Evolutionary conservation across 30 jellyfish, hydroid and myxozoan species (phyloP).

Genomic region (Rhopilema esculentum): DNA sequence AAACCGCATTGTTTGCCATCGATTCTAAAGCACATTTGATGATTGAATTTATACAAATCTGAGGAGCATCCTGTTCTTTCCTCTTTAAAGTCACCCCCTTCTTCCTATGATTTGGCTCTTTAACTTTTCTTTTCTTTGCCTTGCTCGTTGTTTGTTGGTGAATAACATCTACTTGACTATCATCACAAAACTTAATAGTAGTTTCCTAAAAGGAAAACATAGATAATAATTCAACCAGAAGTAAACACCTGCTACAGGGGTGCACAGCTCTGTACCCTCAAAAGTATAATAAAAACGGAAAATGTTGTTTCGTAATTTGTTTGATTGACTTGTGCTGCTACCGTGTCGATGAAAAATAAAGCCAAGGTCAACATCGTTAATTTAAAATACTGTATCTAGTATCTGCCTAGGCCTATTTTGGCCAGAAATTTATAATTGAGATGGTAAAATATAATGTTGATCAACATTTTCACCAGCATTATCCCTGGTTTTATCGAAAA

Average conservation of each 20-base stretch:
- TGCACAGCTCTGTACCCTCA: neutral
- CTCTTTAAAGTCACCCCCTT: neutral
- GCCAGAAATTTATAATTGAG: neutral
- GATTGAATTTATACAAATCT: neutral
- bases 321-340: neutral
- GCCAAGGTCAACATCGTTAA: neutral
- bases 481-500: neutral
- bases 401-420: neutral
- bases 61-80: neutral
- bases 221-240: neutral
- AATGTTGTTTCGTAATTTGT: neutral
- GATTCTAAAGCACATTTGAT: conserved; percentile 8
- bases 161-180: neutral
- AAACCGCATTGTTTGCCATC: conserved; percentile 24
- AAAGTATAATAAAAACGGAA: neutral
- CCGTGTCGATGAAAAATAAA: neutral
- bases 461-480: neutral
- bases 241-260: neutral
- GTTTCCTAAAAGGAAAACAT: conserved; percentile 22
- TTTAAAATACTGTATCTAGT: neutral
- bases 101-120: neutral
- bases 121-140: neutral
- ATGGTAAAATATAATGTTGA: neutral
- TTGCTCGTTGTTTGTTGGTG: neutral
- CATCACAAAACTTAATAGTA: conserved; percentile 24